phyloP scores from a whole-genome alignment of 2,797 vertebrate genomes.

The Paedocypris micromegethes region DNA sequence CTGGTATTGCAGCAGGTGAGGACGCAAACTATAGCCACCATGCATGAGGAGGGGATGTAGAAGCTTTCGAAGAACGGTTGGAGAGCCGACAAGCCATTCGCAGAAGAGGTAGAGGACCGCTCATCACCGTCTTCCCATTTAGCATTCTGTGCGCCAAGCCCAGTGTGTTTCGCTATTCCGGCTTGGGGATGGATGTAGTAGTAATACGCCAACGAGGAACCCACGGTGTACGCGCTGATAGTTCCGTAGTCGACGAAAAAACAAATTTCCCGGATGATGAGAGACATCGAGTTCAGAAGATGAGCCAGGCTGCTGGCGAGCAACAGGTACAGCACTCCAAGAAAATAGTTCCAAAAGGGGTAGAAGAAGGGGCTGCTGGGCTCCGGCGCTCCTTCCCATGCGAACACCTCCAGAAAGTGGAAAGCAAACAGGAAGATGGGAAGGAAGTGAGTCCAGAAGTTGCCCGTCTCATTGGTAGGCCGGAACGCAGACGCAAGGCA shows the following conservation, averaged over 20 bases:
- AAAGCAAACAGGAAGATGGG: slow-evolving; percentile 71
- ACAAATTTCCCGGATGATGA: slow-evolving; percentile 66
- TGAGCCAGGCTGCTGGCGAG: slow-evolving; percentile 70
- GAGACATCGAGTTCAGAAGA: slow-evolving; percentile 76
- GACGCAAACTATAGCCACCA: slow-evolving; percentile 69
- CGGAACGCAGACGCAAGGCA: slow-evolving; percentile 72
- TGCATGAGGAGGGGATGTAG: slow-evolving; percentile 70
- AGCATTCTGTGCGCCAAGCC: slow-evolving; percentile 32
- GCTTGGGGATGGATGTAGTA: slow-evolving; percentile 67
- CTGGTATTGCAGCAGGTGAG: slow-evolving; percentile 75
- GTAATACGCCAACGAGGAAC: slow-evolving; percentile 64
- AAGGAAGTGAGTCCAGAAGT: slow-evolving; percentile 81
- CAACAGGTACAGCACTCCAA: slow-evolving; percentile 67
- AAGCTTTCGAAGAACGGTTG: slow-evolving; percentile 61
- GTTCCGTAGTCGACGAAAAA: slow-evolving; percentile 76
- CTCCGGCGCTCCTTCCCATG: slow-evolving; percentile 55
- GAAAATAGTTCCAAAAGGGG: slow-evolving; percentile 72
- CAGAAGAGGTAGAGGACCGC: not conserved
- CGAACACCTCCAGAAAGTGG: slow-evolving; percentile 66
- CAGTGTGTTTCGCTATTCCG: slow-evolving; percentile 45
- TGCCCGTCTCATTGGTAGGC: slow-evolving; percentile 77
- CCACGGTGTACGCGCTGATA: slow-evolving; percentile 66
- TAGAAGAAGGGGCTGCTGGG: slow-evolving; percentile 65
- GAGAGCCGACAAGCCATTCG: slow-evolving; percentile 38
- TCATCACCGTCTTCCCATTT: not conserved